phyloP scores from a whole-genome alignment of 2,797 vertebrate genomes.

The Spinus olivaceus region DNA sequence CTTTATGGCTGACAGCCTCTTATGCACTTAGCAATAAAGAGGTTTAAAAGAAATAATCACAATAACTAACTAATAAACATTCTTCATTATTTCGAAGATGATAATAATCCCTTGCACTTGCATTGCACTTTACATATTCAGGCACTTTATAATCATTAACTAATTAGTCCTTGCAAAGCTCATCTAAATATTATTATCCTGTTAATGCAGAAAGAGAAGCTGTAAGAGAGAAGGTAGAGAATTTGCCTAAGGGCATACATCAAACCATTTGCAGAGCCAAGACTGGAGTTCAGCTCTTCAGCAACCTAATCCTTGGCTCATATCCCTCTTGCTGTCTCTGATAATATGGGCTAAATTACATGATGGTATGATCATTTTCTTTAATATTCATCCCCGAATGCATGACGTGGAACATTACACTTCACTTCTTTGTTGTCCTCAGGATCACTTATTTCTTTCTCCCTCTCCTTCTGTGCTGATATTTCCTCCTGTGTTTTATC shows the following conservation, averaged over 20 bases:
- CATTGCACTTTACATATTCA: constrained; percentile 55
- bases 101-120: constrained; percentile 56
- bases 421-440: not conserved
- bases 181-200: constrained; percentile 68
- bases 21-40: constrained; percentile 34
- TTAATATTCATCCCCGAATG: constrained; percentile 32
- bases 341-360: constrained; percentile 33
- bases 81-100: constrained; percentile 49
- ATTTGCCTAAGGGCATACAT: constrained; percentile 51
- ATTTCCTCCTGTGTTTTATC: not conserved
- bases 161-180: constrained; percentile 66
- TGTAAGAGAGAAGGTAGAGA: constrained; percentile 52
- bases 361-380: constrained; percentile 30
- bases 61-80: constrained; percentile 64
- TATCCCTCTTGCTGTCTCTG: constrained; percentile 23
- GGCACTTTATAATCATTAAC: constrained; percentile 63
- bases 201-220: constrained; percentile 50
- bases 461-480: not conserved
- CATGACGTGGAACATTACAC: not conserved
- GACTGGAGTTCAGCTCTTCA: constrained; percentile 11
- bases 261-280: constrained; percentile 27
- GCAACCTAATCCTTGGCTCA: constrained; percentile 37
- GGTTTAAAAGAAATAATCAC: constrained; percentile 58
- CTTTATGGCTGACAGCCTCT: constrained; percentile 47
- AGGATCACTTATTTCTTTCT: not conserved